These are phyloP conservation scores for Daptonema setosum DNA, from an alignment of 2,888 invertebrate genomes.

Conservation along the genomic window DNA sequence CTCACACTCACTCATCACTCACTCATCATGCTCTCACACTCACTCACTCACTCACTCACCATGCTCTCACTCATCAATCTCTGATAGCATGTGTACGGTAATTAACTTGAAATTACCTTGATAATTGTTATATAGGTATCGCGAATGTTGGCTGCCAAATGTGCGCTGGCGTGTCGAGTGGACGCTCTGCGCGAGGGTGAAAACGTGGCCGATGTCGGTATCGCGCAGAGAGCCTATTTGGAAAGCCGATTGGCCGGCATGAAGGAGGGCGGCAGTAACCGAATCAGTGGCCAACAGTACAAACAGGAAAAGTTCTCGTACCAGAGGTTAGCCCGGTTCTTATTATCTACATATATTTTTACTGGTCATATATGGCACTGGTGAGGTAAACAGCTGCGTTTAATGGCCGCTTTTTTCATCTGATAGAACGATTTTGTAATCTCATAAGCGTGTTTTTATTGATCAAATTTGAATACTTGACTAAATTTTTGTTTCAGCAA, in stretches of 20 bases:
- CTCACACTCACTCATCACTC: too few species aligned
- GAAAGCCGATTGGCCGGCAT: conserved; percentile 50
- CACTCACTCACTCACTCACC: too few species aligned
- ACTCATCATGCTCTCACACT: too few species aligned
- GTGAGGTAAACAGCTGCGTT: neutral
- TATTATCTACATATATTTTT: too few species aligned
- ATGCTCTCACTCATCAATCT: too few species aligned
- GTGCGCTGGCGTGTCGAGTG: conserved; percentile 67
- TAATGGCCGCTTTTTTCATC: neutral
- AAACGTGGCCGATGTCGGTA: conserved; percentile 53
- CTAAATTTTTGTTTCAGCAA: conserved; percentile 38
- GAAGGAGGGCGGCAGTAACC: conserved; percentile 39
- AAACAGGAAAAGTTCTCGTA: conserved; percentile 74
- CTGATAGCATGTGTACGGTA: too few species aligned
- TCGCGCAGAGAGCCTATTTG: conserved; percentile 65
- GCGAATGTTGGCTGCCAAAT: conserved; percentile 86
- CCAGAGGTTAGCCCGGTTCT: too few species aligned
- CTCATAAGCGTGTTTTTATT: neutral
- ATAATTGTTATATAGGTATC: too few species aligned
- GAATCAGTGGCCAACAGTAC: conserved; percentile 68
- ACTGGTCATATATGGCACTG: neutral
- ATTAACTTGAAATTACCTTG: too few species aligned
- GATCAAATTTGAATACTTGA: neutral
- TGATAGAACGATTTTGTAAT: neutral
- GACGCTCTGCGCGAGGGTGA: conserved; percentile 72